phyloP scores from a whole-genome alignment of 2,888 invertebrate genomes.

The Sarcophaga carnaria region DNA sequence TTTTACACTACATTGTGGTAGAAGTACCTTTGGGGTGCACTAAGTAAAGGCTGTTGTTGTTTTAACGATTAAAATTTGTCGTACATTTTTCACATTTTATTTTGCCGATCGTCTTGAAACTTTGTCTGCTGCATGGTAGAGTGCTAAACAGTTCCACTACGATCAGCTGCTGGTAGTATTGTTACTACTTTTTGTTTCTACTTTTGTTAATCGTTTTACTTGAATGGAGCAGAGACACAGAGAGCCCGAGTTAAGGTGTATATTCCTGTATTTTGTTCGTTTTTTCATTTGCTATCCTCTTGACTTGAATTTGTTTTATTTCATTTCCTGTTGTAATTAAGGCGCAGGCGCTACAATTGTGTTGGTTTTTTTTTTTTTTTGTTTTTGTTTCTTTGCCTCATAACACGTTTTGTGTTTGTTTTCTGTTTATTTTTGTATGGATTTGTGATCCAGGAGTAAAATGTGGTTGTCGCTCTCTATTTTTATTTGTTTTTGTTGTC shows the following conservation, averaged over 20 bases:
- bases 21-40: too few species aligned
- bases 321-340: not conserved
- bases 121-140: too few species aligned
- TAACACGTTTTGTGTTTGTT: conserved; percentile 10
- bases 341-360: conserved; percentile 49
- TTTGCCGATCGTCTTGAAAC: too few species aligned
- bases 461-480: conserved; percentile 20
- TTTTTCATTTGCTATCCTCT: not conserved
- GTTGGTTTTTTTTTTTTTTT: conserved; percentile 19
- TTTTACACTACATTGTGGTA: too few species aligned
- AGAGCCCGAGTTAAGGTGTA: not conserved
- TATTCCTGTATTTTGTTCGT: conserved; percentile 9
- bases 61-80: too few species aligned
- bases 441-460: conserved; percentile 37
- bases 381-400: conserved; percentile 2
- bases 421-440: conserved; percentile 3
- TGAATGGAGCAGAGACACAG: not conserved
- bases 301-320: conserved; percentile 2
- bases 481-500: conserved; percentile 1
- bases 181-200: too few species aligned
- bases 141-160: too few species aligned
- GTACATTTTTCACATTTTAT: too few species aligned
- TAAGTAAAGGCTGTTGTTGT: too few species aligned
- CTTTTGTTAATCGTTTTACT: too few species aligned
- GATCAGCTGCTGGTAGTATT: too few species aligned